Percentiles rank a stretch among this genome's conserved stretches.
Conservation (phyloP, 1,140 invertebrate species). For the Microplitis demolitor region DNA sequence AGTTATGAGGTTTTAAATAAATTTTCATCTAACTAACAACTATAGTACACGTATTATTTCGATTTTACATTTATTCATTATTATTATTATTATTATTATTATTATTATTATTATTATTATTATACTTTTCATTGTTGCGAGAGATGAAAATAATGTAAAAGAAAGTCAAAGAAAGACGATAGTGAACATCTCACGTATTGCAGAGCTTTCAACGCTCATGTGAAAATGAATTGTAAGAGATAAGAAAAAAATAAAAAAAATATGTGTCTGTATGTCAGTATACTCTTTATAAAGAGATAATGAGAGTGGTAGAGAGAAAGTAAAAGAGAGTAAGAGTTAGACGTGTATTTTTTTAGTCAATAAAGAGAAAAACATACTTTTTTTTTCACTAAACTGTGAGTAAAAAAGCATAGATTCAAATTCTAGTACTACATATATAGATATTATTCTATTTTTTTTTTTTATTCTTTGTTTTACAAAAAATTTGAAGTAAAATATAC, state of each 20-base stretch:
- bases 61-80: background rate
- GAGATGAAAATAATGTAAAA: background rate
- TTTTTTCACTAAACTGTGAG: too few species aligned
- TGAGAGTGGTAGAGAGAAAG: too few species aligned
- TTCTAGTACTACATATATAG: too few species aligned
- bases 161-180: background rate
- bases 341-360: too few species aligned
- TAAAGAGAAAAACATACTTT: too few species aligned
- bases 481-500: too few species aligned
- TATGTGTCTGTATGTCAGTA: background rate
- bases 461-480: too few species aligned
- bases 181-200: background rate
- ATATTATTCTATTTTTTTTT: too few species aligned
- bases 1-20: too few species aligned
- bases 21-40: background rate
- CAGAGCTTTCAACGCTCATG: background rate
- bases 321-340: too few species aligned
- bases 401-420: too few species aligned
- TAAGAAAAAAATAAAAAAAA: background rate
- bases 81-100: background rate
- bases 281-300: too few species aligned
- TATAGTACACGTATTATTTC: background rate
- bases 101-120: background rate
- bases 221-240: conserved; percentile 3
- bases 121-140: background rate